phyloP scores from a whole-genome alignment of 2,113 vertebrate genomes.

The Eulemur rufifrons region DNA sequence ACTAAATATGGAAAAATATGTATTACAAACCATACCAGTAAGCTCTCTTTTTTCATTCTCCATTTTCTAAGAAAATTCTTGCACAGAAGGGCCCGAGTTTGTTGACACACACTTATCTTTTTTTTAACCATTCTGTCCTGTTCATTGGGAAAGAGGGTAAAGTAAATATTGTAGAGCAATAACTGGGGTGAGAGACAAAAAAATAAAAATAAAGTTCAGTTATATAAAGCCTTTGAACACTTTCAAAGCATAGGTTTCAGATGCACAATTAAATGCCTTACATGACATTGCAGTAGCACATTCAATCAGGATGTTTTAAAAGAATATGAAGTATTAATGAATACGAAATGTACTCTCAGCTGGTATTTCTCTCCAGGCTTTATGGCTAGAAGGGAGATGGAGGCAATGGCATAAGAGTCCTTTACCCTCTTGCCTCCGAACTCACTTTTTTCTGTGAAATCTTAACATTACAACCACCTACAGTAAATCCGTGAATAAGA shows the following conservation, averaged over 20 bases:
- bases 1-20: neutral
- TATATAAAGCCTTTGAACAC: neutral
- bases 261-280: neutral
- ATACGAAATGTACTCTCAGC: neutral
- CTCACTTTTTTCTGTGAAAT: neutral
- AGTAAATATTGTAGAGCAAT: neutral
- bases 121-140: conserved; percentile 34
- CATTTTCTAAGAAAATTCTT: conserved; percentile 58
- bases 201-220: neutral
- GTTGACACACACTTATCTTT: conserved; percentile 38
- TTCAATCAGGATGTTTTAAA: neutral
- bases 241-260: neutral
- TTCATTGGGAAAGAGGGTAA: neutral
- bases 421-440: neutral
- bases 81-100: conserved; percentile 49
- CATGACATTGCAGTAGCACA: neutral
- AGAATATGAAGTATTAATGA: neutral
- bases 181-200: neutral
- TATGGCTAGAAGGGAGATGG: neutral
- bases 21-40: conserved; percentile 11
- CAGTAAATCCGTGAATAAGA: neutral
- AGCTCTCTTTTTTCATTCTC: conserved; percentile 51
- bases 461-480: neutral
- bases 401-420: neutral
- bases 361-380: neutral